These are phyloP conservation scores for Smittia aterrima DNA, from an alignment of 2,888 invertebrate genomes.

Conservation along the genomic window DNA sequence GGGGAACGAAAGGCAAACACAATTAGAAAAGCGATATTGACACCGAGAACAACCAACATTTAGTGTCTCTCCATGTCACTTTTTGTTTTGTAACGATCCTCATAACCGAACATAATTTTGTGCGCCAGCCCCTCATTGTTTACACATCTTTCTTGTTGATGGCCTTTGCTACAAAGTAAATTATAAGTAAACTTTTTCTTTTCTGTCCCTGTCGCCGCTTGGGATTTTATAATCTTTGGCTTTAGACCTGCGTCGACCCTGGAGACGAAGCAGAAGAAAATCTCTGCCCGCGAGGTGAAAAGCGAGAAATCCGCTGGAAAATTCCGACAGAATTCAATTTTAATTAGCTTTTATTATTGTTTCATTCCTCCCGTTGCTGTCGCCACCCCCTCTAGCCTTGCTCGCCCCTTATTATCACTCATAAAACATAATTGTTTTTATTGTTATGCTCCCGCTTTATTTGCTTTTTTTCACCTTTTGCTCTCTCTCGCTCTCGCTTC, in stretches of 20 bases:
- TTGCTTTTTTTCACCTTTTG: constrained; percentile 1
- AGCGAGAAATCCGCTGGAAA: background rate
- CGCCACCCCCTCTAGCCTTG: constrained; percentile 3
- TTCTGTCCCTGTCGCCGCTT: background rate
- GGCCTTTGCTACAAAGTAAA: constrained; percentile 13
- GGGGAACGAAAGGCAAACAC: constrained; percentile 29
- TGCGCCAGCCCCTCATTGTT: constrained; percentile 3
- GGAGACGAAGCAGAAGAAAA: background rate
- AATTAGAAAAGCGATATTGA: constrained; percentile 41
- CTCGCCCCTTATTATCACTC: constrained; percentile 22
- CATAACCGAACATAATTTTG: constrained; percentile 13
- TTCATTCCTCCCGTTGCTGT: background rate
- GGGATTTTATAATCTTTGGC: background rate
- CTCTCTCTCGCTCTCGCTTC: background rate
- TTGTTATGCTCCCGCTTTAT: constrained; percentile 24
- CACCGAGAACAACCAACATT: constrained; percentile 9
- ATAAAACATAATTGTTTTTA: constrained; percentile 38
- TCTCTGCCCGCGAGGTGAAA: background rate
- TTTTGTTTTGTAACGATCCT: background rate
- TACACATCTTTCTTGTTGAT: constrained; percentile 27
- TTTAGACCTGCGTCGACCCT: background rate
- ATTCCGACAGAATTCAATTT: constrained; percentile 34
- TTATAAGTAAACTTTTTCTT: constrained; percentile 4
- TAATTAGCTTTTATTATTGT: constrained; percentile 40
- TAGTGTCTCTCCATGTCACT: constrained; percentile 1